Evolutionary conservation across 2,797 vertebrate genomes (phyloP).

Genomic region (Hydrophis major): DNA sequence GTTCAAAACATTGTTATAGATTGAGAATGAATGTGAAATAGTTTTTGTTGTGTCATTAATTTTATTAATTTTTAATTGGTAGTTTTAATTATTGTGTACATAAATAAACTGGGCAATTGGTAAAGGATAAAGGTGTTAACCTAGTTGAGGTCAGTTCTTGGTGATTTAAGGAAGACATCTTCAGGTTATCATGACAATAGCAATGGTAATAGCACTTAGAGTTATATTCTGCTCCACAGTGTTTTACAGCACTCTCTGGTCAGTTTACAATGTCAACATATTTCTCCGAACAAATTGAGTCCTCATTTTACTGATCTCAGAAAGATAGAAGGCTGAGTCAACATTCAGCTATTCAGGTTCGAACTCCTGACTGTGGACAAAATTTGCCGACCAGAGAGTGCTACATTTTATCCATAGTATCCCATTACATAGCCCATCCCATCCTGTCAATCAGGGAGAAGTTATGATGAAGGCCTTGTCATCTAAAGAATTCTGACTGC

Average conservation of each 20-base stretch:
- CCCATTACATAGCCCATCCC: background rate
- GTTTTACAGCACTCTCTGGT: background rate
- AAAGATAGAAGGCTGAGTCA: background rate
- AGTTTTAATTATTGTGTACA: background rate
- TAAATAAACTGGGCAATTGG: background rate
- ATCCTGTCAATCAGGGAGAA: background rate
- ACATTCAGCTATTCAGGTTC: background rate
- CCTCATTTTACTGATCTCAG: background rate
- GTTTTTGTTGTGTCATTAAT: background rate
- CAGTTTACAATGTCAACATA: background rate
- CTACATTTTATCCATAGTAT: background rate
- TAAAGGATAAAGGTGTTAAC: background rate
- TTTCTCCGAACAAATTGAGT: background rate
- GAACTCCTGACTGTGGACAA: background rate
- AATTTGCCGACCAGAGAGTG: background rate
- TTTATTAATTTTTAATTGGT: background rate
- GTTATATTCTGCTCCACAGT: background rate
- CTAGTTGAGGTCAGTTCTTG: background rate
- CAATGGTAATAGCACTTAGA: background rate
- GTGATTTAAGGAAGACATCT: background rate
- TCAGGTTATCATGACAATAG: background rate
- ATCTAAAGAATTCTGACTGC: background rate
- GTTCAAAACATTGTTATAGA: background rate
- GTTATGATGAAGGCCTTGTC: background rate
- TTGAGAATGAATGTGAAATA: background rate